These are phyloP conservation scores for Hololepta plana DNA, from an alignment of 2,888 invertebrate genomes.

Conservation along the genomic window DNA sequence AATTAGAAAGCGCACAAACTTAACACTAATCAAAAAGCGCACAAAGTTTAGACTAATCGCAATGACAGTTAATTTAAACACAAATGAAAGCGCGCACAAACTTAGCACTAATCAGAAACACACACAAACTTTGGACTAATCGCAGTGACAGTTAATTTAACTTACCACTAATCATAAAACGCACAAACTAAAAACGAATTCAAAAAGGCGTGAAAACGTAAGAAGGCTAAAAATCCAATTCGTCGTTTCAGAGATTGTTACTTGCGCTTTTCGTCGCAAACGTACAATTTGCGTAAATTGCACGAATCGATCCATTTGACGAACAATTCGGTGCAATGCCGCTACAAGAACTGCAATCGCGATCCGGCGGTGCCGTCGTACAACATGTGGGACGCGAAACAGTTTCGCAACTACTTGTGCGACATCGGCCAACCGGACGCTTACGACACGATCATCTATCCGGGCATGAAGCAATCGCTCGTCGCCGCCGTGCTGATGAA, in stretches of 20 bases:
- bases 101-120: too few relatives aligned
- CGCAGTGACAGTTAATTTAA: too few relatives aligned
- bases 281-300: constrained; percentile 57
- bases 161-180: too few relatives aligned
- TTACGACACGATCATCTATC: constrained; percentile 60
- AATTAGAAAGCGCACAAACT: too few relatives aligned
- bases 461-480: constrained; percentile 70
- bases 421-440: constrained; percentile 33
- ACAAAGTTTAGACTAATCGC: too few relatives aligned
- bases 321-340: constrained; percentile 72
- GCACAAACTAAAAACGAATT: too few relatives aligned
- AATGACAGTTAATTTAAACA: too few relatives aligned
- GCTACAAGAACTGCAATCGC: constrained; percentile 38
- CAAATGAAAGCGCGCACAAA: too few relatives aligned
- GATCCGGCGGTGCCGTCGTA: constrained; percentile 47
- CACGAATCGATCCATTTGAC: constrained; percentile 77
- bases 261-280: constrained; percentile 70
- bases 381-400: constrained; percentile 72
- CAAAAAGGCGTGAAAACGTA: background rate
- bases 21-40: too few relatives aligned
- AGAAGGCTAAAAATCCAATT: background rate
- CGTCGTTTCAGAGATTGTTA: constrained; percentile 45
- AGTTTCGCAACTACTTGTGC: constrained; percentile 40
- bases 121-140: too few relatives aligned
- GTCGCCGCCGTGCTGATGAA: constrained; percentile 64